Evolutionary conservation across 92 coral and sea anemone species (phyloP).

Genomic region (Epizoanthus scotinus): DNA sequence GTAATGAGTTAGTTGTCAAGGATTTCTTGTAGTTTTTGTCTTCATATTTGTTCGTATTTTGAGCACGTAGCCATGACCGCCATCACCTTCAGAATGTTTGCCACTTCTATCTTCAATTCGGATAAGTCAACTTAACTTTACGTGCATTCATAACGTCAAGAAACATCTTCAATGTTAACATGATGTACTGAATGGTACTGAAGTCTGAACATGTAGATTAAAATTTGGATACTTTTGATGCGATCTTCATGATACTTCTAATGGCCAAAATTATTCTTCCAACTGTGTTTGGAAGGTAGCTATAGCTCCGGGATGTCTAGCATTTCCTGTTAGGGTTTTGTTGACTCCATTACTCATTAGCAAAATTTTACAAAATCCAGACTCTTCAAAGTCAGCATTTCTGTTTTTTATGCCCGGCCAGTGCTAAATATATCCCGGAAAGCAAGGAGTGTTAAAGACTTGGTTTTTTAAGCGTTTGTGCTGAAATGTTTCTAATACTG

Average conservation of each 20-base stretch:
- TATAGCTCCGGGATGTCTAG: conserved; percentile 26
- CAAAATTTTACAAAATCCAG: background rate
- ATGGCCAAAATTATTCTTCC: conserved; percentile 17
- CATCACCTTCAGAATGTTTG: no score
- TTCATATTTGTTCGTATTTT: no score
- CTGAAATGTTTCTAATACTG: background rate
- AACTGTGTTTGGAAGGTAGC: conserved; percentile 34
- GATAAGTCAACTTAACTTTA: no score
- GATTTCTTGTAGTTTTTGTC: no score
- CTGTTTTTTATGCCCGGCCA: background rate
- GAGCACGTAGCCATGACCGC: no score
- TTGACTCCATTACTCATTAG: background rate
- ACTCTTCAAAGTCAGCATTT: background rate
- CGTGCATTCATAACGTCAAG: background rate
- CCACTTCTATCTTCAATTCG: no score
- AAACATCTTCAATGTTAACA: background rate
- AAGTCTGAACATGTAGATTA: background rate
- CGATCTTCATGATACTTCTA: conserved; percentile 21
- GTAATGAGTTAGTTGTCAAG: no score
- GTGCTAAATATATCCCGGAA: background rate
- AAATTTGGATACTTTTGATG: background rate
- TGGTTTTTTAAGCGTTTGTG: background rate
- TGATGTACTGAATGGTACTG: background rate
- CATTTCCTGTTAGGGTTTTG: conserved; percentile 30
- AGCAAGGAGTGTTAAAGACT: no score